Conservation (phyloP, 2,888 invertebrate species). For the Alitta virens region DNA sequence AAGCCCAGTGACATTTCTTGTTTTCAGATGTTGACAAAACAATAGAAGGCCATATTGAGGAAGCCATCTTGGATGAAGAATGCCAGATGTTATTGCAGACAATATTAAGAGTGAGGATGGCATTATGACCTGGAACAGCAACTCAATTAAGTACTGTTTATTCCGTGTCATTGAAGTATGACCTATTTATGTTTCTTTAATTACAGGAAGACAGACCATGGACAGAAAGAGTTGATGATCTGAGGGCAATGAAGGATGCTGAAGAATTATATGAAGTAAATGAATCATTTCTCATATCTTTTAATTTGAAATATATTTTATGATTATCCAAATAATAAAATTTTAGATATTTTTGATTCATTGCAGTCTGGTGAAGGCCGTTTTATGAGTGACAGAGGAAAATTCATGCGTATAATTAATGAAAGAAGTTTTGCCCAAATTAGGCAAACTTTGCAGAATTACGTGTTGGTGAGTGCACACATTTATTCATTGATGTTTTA, state of each 20-base stretch:
- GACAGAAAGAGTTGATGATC: neutral
- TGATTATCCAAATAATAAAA: neutral
- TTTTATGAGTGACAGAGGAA: neutral
- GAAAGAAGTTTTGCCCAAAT: neutral
- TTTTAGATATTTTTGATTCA: neutral
- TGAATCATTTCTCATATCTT: neutral
- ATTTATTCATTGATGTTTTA: too few species aligned
- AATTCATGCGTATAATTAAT: conserved; percentile 1
- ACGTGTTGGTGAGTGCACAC: too few species aligned
- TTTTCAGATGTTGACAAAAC: too few species aligned
- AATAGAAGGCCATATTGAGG: neutral
- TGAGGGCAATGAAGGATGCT: neutral
- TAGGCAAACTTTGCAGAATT: neutral
- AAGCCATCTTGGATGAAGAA: neutral
- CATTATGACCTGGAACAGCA: too few species aligned
- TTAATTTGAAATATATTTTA: neutral
- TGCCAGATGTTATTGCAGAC: neutral
- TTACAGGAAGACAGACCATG: neutral
- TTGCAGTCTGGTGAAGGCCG: neutral
- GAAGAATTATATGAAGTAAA: conserved; percentile 1
- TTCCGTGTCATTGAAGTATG: too few species aligned
- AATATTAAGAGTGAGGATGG: neutral
- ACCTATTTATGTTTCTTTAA: neutral
- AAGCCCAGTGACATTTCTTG: too few species aligned
- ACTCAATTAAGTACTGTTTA: too few species aligned